Percentiles rank a stretch among this genome's conserved stretches.
Conservation (phyloP, 2,888 invertebrate species). For the Macropis europaea region DNA sequence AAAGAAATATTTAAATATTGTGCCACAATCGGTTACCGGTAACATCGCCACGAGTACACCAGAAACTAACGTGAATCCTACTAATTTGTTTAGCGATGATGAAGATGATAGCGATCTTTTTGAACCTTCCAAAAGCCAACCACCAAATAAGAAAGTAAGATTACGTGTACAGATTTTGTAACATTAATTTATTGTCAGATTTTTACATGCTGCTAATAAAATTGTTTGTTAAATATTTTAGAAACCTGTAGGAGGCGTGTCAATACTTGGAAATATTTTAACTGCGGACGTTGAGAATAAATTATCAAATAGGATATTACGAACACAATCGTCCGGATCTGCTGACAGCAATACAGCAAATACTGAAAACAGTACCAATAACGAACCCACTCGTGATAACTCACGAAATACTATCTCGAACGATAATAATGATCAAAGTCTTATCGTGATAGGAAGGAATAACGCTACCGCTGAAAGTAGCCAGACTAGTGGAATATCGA, state of each 20-base stretch:
- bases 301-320: constrained; percentile 61
- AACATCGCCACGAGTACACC: constrained; percentile 71
- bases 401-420: constrained; percentile 5
- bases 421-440: constrained; percentile 30
- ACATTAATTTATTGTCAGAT: not conserved
- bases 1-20: constrained; percentile 59
- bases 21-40: constrained; percentile 36
- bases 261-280: constrained; percentile 81
- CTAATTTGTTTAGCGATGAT: constrained; percentile 70
- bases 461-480: constrained; percentile 34
- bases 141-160: constrained; percentile 55
- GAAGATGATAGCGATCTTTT: constrained; percentile 71
- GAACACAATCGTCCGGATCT: constrained; percentile 64
- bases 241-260: constrained; percentile 84
- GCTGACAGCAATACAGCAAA: constrained; percentile 60
- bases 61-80: constrained; percentile 60
- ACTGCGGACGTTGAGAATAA: constrained; percentile 63
- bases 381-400: not conserved
- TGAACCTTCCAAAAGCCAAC: constrained; percentile 47
- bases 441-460: constrained; percentile 14
- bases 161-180: not conserved
- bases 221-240: constrained; percentile 71
- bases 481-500: constrained; percentile 69
- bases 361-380: constrained; percentile 31
- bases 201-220: not conserved